Conservation (phyloP, 2,888 invertebrate genomes). For the Sceliomorpha sp. region DNA sequence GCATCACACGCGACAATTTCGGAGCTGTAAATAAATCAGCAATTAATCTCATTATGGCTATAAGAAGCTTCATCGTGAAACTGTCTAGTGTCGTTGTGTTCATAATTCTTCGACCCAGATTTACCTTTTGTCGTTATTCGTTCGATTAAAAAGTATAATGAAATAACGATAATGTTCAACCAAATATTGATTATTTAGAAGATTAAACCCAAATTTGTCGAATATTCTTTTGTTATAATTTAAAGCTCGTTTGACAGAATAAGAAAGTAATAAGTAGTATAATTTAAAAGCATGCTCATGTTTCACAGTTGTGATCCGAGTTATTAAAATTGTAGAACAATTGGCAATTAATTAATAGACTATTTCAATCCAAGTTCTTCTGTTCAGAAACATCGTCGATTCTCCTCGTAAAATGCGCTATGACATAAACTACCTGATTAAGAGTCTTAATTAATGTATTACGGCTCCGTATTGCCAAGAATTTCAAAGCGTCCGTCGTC, state of each 20-base stretch:
- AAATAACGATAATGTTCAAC: too few relatives aligned
- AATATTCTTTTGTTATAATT: too few relatives aligned
- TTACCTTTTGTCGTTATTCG: too few relatives aligned
- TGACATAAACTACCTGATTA: conserved; percentile 61
- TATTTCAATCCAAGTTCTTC: conserved; percentile 4
- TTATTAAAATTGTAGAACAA: conserved; percentile 21
- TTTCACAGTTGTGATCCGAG: too few relatives aligned
- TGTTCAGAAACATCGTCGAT: conserved; percentile 16
- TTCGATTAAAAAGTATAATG: too few relatives aligned
- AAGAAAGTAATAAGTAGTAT: too few relatives aligned
- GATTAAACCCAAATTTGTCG: too few relatives aligned
- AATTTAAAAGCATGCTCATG: too few relatives aligned
- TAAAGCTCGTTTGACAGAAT: too few relatives aligned
- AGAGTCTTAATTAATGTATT: conserved; percentile 61
- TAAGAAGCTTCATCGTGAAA: conserved; percentile 6
- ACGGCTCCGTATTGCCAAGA: conserved; percentile 30
- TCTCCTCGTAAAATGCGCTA: conserved; percentile 48
- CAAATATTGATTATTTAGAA: too few relatives aligned
- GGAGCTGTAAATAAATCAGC: conserved; percentile 29
- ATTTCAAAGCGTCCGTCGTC: conserved; percentile 23
- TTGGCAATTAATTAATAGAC: conserved; percentile 15
- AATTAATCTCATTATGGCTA: conserved; percentile 32
- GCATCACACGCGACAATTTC: conserved; percentile 20
- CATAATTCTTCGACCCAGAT: not conserved
- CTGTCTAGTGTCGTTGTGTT: not conserved